These are phyloP conservation scores for Silurus lanzhouensis DNA, from an alignment of 2,797 vertebrate genomes.

Conservation along the genomic window DNA sequence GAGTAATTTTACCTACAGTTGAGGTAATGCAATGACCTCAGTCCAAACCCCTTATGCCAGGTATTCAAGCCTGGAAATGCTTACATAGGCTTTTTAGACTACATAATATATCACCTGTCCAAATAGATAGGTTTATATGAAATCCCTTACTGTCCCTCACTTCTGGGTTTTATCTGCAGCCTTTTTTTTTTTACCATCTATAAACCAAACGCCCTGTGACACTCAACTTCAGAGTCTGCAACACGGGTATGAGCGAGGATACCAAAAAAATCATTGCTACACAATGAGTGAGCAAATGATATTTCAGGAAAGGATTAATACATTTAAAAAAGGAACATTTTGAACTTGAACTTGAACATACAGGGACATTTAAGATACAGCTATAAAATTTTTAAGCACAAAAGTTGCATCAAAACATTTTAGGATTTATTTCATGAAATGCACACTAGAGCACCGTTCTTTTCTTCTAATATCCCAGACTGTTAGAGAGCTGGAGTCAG, in stretches of 20 bases:
- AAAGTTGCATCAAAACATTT: no score
- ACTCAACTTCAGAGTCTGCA: neutral
- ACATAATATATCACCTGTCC: neutral
- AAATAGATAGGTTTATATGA: neutral
- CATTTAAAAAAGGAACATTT: neutral
- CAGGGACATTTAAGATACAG: neutral
- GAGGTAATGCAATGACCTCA: neutral
- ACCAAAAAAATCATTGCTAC: neutral
- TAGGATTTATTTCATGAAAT: no score
- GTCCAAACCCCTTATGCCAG: neutral
- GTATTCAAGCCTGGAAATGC: neutral
- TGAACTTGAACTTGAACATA: neutral
- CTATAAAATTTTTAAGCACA: neutral
- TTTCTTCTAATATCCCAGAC: no score
- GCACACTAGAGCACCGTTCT: no score
- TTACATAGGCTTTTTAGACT: neutral
- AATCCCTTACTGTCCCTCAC: neutral
- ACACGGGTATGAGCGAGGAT: neutral
- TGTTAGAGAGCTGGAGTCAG: no score
- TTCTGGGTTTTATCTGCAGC: neutral
- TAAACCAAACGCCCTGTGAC: neutral
- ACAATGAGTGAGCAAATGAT: neutral
- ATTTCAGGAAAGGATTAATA: neutral
- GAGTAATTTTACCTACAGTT: neutral
- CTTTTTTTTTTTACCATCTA: neutral